These are phyloP conservation scores for Propithecus coquereli DNA, from an alignment of 2,113 vertebrate species.

Conservation along the genomic window DNA sequence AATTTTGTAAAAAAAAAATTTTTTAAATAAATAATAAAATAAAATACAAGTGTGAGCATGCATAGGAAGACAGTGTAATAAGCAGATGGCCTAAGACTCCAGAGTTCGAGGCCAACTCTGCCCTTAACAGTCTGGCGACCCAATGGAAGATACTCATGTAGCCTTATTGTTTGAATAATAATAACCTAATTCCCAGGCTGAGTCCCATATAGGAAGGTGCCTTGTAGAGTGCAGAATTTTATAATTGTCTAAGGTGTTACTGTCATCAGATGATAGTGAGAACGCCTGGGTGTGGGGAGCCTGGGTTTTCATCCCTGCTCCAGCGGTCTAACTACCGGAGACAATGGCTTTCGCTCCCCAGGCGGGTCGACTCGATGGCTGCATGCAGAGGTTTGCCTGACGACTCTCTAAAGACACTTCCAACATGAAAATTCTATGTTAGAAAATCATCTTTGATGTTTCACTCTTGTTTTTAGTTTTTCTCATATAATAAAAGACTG, in stretches of 20 bases:
- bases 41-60: background rate
- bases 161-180: background rate
- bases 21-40: no score
- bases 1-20: no score
- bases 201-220: background rate
- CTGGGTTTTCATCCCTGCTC: background rate
- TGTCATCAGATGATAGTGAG: background rate
- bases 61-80: background rate
- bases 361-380: background rate
- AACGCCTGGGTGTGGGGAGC: background rate
- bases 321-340: background rate
- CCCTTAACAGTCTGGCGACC: background rate
- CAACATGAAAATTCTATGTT: background rate
- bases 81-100: background rate
- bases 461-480: background rate
- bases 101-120: background rate
- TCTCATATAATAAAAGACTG: background rate
- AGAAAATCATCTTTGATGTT: background rate
- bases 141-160: background rate
- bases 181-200: background rate
- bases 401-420: background rate
- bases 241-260: background rate
- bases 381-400: background rate
- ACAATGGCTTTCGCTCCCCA: background rate
- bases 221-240: background rate